These are phyloP conservation scores for Willowsia nigromaculata DNA, from an alignment of 2,888 invertebrate species.

Conservation along the genomic window DNA sequence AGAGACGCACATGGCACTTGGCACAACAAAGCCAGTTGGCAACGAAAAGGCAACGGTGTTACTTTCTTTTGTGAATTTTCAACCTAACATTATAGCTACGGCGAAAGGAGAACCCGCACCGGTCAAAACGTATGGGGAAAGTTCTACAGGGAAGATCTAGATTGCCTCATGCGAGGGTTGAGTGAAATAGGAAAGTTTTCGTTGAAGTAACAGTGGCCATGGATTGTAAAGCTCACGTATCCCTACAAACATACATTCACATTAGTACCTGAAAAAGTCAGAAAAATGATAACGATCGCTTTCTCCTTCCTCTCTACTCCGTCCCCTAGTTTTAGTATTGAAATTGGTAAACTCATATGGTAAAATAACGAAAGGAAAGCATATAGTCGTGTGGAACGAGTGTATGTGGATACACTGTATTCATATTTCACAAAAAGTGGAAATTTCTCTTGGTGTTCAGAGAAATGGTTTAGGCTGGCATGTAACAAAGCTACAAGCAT, in stretches of 20 bases:
- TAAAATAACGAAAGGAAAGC: not conserved
- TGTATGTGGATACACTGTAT: not conserved
- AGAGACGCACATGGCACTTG: constrained; percentile 19
- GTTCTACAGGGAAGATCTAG: constrained; percentile 27
- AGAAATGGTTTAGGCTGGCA: not conserved
- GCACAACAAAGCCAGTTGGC: constrained; percentile 20
- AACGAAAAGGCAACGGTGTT: not conserved
- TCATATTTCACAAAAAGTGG: not conserved
- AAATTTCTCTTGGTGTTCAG: not conserved
- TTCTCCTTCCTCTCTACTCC: not conserved
- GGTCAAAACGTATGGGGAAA: constrained; percentile 46
- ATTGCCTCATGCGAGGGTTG: not conserved
- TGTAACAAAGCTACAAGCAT: not conserved
- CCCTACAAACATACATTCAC: not conserved
- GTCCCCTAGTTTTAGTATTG: not conserved
- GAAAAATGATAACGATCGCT: constrained; percentile 56
- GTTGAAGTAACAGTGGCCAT: not conserved
- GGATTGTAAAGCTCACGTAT: not conserved
- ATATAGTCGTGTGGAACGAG: not conserved
- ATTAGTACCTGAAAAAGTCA: constrained; percentile 24
- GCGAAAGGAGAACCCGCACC: not conserved
- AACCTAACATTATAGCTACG: not conserved
- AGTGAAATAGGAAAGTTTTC: not conserved
- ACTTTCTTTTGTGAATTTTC: not conserved
- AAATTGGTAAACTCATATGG: not conserved